Evolutionary conservation across 2,113 vertebrate genomes (phyloP), one percentile per base, ranked within the genome.

Genomic region (Cercopithecus mona): DNA sequence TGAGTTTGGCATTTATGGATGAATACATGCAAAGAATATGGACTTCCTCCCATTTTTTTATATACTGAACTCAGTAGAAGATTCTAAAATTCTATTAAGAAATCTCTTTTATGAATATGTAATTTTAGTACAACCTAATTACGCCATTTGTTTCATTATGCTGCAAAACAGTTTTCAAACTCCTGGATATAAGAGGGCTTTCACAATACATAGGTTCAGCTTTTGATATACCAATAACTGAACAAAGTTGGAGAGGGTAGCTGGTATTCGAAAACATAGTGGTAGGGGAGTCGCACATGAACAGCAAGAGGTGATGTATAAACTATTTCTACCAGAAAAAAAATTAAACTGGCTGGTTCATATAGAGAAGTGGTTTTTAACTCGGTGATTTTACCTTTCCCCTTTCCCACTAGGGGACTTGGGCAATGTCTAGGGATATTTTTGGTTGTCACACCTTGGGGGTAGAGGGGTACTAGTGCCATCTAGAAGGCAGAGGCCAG

Each of bases 21-120:
- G 43, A 92, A 79, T 76, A 73, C 17, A 73, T 35, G 40, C 9
- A 82, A 94, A 91, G 75, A 84, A 50, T 27, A 79, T 86, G 75
- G 35, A 86, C 92, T 68, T 64, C 55, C 25, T 96, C 8, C 14
- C n/a, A 86, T 78, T 95, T 95, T 95, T 96, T 79, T 90, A 93
- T 48, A 95, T 48, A 91, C 1, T 32, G 48, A 98, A 94, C 30
- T 81, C 87, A 95, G 35, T 55, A 92, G 43, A 73, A 50, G 45
- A 88, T 86, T 90, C 50, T 88, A 93, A 94, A 94, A 95, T 73
- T 94, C 55, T 79, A 45, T 75, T 87, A 81, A 93, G 92, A 96
- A 66, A 68, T 68, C 0, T 48, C 20, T 72, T 43, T 93, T 64
- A 81, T 57, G 40, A 83, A 50, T 84, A 90, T 68, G 5, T 90